Conservation (phyloP, 2,797 vertebrate genomes). For the Siniperca obscura region DNA sequence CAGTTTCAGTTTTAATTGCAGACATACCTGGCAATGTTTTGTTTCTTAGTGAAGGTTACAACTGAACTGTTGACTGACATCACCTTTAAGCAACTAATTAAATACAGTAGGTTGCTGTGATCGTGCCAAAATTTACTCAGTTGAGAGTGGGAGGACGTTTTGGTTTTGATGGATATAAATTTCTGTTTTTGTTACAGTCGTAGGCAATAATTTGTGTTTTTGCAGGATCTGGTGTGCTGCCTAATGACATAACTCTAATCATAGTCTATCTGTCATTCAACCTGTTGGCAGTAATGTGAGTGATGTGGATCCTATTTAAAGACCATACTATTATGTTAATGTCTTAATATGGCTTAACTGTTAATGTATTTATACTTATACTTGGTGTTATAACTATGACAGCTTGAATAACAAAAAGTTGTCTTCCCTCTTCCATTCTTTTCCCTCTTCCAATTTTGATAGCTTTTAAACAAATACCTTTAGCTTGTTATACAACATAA, state of each 20-base stretch:
- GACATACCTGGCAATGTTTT: slow-evolving; percentile 4
- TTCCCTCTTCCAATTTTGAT: background rate
- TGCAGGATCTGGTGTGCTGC: background rate
- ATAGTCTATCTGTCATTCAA: background rate
- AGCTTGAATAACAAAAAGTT: background rate
- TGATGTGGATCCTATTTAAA: background rate
- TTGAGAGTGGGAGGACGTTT: slow-evolving; percentile 1
- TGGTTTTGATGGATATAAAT: background rate
- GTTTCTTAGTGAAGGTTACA: slow-evolving; percentile 10
- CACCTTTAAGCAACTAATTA: slow-evolving; percentile 12
- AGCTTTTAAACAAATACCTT: background rate
- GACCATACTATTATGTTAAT: background rate
- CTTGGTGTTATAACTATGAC: background rate
- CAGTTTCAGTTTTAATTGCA: slow-evolving; percentile 28
- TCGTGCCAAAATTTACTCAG: background rate
- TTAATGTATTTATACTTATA: background rate
- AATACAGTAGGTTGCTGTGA: background rate
- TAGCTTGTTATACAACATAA: background rate
- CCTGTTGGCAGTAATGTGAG: background rate
- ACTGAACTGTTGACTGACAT: slow-evolving; percentile 14
- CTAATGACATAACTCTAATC: background rate
- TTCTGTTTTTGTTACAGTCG: background rate
- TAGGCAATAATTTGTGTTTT: background rate
- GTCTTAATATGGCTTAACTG: background rate
- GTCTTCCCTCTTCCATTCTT: background rate